Percentiles rank a stretch among this genome's conserved stretches.
Conservation (phyloP, 1,140 invertebrate genomes). For the Aphaenogaster floridana region DNA sequence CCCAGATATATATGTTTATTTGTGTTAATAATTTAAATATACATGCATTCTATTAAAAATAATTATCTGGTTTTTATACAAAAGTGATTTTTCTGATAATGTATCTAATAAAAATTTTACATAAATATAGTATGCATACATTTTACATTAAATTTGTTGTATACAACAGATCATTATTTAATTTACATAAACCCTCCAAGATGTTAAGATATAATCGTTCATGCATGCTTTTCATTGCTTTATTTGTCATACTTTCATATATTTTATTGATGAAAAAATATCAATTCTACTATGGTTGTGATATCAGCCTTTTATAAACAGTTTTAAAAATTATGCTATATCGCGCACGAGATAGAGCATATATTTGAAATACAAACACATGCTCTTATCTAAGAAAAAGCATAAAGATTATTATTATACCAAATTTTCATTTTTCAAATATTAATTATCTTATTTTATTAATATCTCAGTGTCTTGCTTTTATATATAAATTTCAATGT, state of each 20-base stretch:
- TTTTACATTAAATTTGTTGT: constrained; percentile 72
- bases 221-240: constrained; percentile 49
- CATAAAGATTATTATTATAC: background rate
- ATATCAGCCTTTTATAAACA: constrained; percentile 68
- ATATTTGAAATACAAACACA: constrained; percentile 64
- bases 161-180: constrained; percentile 70
- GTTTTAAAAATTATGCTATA: constrained; percentile 63
- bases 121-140: constrained; percentile 41
- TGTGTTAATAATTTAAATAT: constrained; percentile 53
- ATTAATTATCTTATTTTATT: constrained; percentile 19
- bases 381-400: constrained; percentile 12
- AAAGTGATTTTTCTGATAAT: constrained; percentile 40
- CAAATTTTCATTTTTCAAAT: constrained; percentile 19
- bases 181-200: constrained; percentile 58
- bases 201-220: constrained; percentile 61
- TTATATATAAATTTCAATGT: constrained; percentile 21
- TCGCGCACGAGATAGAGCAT: constrained; percentile 35
- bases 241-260: constrained; percentile 24
- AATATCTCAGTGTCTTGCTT: constrained; percentile 9
- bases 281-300: constrained; percentile 60
- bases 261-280: constrained; percentile 73
- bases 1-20: constrained; percentile 26
- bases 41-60: constrained; percentile 49
- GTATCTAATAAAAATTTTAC: constrained; percentile 46
- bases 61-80: constrained; percentile 36